A percentile compares a stretch with the other conserved stretches of the same genome.
phyloP scores from a whole-genome alignment of 2,888 invertebrate genomes.

The Amphipyra tragopoginis region DNA sequence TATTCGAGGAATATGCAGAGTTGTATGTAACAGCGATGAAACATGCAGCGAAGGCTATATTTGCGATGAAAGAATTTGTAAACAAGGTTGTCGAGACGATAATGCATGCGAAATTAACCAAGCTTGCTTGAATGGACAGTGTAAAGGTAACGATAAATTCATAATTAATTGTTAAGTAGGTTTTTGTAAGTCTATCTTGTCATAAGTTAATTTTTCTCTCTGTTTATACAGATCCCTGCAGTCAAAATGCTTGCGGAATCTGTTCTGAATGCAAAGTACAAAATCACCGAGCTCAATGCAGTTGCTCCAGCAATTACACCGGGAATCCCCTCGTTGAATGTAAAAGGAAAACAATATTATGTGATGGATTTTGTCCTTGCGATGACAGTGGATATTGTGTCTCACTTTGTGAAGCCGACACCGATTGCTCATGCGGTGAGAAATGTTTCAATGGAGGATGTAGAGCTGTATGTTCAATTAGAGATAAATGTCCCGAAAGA shows the following conservation, averaged over 20 bases:
- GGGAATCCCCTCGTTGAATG: slow-evolving; percentile 96
- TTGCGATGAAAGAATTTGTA: slow-evolving; percentile 96
- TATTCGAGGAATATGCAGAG: slow-evolving; percentile 94
- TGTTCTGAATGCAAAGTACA: slow-evolving; percentile 95
- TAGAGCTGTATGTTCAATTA: slow-evolving; percentile 92
- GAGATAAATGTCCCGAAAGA: slow-evolving; percentile 93
- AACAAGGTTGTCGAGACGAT: slow-evolving; percentile 96
- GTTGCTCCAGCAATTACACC: slow-evolving; percentile 94
- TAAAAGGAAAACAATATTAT: slow-evolving; percentile 92
- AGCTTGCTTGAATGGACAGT: slow-evolving; percentile 95
- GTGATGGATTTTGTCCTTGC: slow-evolving; percentile 94
- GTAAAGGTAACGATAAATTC: slow-evolving; percentile 90
- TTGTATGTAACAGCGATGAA: slow-evolving; percentile 96
- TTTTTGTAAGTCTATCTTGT: not conserved
- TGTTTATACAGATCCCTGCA: slow-evolving; percentile 92
- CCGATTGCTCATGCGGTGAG: slow-evolving; percentile 95
- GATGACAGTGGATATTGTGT: slow-evolving; percentile 95
- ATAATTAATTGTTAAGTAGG: slow-evolving; percentile 7
- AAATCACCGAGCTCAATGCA: slow-evolving; percentile 96
- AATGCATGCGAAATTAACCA: slow-evolving; percentile 93
- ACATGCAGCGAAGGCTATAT: slow-evolving; percentile 95
- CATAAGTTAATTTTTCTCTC: not conserved
- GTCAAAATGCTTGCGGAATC: slow-evolving; percentile 93
- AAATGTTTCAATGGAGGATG: slow-evolving; percentile 93
- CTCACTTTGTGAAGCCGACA: slow-evolving; percentile 91